Percentiles rank a stretch among this genome's conserved stretches.
Evolutionary conservation across 2,797 vertebrate species (phyloP).

Genomic region (Lates japonicus): DNA sequence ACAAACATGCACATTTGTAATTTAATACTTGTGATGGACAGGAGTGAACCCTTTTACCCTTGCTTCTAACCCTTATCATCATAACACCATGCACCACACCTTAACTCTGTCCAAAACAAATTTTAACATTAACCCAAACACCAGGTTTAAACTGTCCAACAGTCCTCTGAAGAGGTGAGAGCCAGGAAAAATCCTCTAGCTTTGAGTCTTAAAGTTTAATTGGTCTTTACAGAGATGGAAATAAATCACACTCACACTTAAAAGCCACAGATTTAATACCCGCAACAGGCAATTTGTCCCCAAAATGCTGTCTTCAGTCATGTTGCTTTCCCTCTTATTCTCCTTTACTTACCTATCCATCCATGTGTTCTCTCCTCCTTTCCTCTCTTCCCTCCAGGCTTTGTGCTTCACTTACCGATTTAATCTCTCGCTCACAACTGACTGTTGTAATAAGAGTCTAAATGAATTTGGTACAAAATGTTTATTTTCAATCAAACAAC

Average conservation of each 20-base stretch:
- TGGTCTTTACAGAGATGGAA: neutral
- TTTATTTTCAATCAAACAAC: constrained; percentile 35
- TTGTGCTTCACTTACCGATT: constrained; percentile 22
- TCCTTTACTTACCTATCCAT: neutral
- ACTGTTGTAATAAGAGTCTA: constrained; percentile 49
- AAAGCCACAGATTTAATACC: neutral
- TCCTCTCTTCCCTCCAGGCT: constrained; percentile 14
- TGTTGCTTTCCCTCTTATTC: neutral
- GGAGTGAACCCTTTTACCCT: no score
- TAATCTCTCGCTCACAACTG: constrained; percentile 45
- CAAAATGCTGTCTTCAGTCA: no score
- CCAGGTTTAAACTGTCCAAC: no score
- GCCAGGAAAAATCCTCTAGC: neutral
- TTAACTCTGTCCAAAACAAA: neutral
- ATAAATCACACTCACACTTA: neutral
- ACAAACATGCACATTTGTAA: neutral
- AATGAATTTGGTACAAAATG: constrained; percentile 48
- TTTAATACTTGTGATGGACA: neutral
- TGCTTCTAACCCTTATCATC: neutral
- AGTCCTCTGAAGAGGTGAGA: neutral
- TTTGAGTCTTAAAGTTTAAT: neutral
- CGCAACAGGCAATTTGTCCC: neutral
- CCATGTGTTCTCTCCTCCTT: neutral
- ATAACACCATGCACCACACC: neutral
- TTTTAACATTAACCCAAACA: neutral